phyloP scores from a whole-genome alignment of 2,888 invertebrate species.

The Tetragonula carbonaria region DNA sequence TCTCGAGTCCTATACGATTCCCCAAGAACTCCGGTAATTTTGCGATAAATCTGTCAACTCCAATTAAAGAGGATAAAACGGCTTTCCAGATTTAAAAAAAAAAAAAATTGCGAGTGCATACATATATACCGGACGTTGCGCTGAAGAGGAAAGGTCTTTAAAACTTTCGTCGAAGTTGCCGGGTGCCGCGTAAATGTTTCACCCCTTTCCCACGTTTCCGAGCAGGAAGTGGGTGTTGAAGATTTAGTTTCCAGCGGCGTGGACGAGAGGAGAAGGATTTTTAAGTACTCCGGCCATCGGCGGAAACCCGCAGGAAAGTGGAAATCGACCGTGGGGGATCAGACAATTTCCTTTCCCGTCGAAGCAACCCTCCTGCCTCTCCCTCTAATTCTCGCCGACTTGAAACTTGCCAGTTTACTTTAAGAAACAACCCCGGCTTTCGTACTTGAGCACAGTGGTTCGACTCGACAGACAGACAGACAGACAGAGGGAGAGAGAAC shows the following conservation, averaged over 20 bases:
- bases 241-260: constrained; percentile 56
- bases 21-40: neutral
- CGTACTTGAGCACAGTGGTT: constrained; percentile 19
- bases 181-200: constrained; percentile 51
- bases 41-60: neutral
- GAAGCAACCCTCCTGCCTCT: neutral
- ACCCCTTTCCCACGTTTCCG: constrained; percentile 52
- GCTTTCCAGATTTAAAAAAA: neutral
- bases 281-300: constrained; percentile 55
- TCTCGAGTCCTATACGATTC: neutral
- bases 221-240: constrained; percentile 45
- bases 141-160: constrained; percentile 40
- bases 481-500: neutral
- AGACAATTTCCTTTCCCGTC: constrained; percentile 50
- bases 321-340: constrained; percentile 59
- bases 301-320: constrained; percentile 56
- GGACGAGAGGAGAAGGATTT: constrained; percentile 53
- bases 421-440: constrained; percentile 23
- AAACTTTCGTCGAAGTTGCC: constrained; percentile 44
- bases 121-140: neutral
- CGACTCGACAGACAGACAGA: neutral
- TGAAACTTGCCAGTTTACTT: constrained; percentile 41
- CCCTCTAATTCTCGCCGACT: neutral
- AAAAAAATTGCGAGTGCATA: neutral
- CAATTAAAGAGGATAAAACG: constrained; percentile 16